Evolutionary conservation across 2,797 vertebrate species (phyloP).

Genomic region (Argyrosomus regius): DNA sequence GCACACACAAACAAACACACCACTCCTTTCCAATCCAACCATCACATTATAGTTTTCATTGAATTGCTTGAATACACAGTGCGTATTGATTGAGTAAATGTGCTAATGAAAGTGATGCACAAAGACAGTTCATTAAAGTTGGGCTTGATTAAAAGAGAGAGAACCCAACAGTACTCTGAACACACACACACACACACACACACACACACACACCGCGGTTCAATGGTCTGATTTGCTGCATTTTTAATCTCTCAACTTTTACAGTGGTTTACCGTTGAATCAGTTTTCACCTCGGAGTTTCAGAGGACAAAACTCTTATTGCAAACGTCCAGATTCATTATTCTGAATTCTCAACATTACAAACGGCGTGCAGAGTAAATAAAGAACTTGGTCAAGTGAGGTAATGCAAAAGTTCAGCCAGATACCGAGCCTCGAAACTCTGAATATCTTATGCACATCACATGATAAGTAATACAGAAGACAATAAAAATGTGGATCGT

Average conservation of each 20-base stretch:
- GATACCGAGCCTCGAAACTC: neutral
- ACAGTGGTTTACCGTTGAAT: neutral
- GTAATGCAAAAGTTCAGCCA: neutral
- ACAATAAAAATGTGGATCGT: neutral
- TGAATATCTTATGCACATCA: neutral
- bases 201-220: conserved; percentile 27
- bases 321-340: conserved; percentile 59
- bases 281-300: conserved; percentile 32
- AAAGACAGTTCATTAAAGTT: conserved; percentile 87
- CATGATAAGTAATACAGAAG: no score
- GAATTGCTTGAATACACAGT: conserved; percentile 84
- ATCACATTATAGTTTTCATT: conserved; percentile 78
- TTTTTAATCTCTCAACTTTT: conserved; percentile 56
- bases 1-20: conserved; percentile 34
- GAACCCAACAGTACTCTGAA: conserved; percentile 27
- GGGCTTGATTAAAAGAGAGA: conserved; percentile 84
- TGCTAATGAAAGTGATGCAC: conserved; percentile 87
- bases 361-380: conserved; percentile 4
- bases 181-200: conserved; percentile 33
- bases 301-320: conserved; percentile 51
- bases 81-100: conserved; percentile 87
- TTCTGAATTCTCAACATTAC: conserved; percentile 29
- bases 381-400: neutral
- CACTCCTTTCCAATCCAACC: conserved; percentile 52
- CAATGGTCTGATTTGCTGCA: conserved; percentile 39